Evolutionary conservation across 2,113 vertebrate genomes (phyloP).

Genomic region (Drymodes brunneopygia): DNA sequence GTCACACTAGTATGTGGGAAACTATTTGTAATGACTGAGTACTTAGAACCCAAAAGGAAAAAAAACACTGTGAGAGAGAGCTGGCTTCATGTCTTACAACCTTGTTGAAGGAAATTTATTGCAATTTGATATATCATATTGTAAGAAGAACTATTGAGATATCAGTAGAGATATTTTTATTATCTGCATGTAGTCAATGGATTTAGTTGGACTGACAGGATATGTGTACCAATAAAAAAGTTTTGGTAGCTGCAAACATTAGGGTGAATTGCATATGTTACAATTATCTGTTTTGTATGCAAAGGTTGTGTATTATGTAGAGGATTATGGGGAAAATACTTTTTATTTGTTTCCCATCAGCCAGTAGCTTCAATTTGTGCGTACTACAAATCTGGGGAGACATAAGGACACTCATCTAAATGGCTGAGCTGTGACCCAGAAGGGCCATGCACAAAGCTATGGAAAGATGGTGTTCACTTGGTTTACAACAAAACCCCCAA

Average conservation of each 20-base stretch:
- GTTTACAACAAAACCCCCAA: background rate
- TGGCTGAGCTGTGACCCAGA: background rate
- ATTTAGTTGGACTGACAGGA: background rate
- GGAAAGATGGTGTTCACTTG: background rate
- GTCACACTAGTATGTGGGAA: background rate
- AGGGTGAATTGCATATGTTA: background rate
- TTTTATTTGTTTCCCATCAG: background rate
- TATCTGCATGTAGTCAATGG: background rate
- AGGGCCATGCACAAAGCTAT: background rate
- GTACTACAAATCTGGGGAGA: background rate
- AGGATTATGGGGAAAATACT: background rate
- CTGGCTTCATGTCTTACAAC: background rate
- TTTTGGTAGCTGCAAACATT: background rate
- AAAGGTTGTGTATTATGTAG: background rate
- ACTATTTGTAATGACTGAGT: background rate
- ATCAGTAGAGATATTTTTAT: background rate
- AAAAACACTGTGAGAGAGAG: background rate
- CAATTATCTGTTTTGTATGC: background rate
- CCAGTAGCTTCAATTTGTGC: background rate
- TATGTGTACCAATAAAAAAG: background rate
- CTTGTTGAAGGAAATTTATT: background rate
- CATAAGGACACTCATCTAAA: background rate
- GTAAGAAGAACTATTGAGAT: background rate
- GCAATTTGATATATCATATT: background rate
- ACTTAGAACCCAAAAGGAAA: background rate